These are phyloP conservation scores for Theonella swinhoei DNA, from an alignment of 37 sponge, comb jelly and placozoan species.

Conservation along the genomic window DNA sequence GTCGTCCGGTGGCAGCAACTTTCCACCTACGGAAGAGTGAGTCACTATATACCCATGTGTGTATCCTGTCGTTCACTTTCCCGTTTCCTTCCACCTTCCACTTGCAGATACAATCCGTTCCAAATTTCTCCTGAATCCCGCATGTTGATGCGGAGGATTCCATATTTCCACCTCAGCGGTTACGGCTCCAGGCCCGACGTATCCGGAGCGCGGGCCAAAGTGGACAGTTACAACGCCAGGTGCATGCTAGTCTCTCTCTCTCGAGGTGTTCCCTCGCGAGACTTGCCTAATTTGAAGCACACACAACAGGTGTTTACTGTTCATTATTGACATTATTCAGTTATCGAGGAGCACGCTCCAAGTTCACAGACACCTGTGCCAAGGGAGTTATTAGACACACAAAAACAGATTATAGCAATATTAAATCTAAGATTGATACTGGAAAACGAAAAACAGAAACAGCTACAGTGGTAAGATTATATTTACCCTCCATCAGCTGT, in stretches of 20 bases:
- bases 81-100: no score
- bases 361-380: not conserved
- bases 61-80: no score
- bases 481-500: conserved; percentile 3
- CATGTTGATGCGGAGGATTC: conserved; percentile 18
- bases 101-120: no score
- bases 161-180: not conserved
- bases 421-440: conserved; percentile 7
- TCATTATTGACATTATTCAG: no score
- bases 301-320: no score
- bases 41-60: not conserved
- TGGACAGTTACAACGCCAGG: conserved; percentile 18
- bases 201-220: not conserved
- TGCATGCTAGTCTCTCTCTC: no score
- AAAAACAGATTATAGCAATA: conserved; percentile 6
- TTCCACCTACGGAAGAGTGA: not conserved
- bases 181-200: not conserved
- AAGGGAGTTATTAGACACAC: not conserved
- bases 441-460: not conserved
- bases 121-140: conserved; percentile 31
- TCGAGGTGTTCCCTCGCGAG: no score
- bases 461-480: conserved; percentile 15
- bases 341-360: no score
- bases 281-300: no score
- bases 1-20: not conserved